Percentiles rank a stretch among this genome's conserved stretches.
Evolutionary conservation across 2,113 vertebrate genomes (phyloP).

Genomic region (Colossoma macropomum): DNA sequence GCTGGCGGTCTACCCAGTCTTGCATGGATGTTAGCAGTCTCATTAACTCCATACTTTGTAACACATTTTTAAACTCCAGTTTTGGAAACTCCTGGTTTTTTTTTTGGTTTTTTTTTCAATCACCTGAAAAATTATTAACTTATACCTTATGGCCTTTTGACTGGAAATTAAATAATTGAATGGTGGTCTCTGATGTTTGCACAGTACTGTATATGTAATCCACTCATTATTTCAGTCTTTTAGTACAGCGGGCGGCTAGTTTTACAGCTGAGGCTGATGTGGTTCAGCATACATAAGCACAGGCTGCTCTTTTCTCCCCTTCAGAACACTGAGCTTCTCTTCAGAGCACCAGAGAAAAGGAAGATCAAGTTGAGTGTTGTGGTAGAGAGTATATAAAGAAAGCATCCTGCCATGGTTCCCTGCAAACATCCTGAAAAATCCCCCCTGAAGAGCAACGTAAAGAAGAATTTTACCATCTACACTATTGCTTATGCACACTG

Average conservation of each 20-base stretch:
- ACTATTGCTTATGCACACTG: background rate
- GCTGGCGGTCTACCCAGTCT: too few species aligned
- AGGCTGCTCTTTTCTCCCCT: background rate
- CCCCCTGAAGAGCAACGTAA: background rate
- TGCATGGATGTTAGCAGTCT: too few species aligned
- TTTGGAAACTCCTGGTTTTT: too few species aligned
- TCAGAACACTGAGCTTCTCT: background rate
- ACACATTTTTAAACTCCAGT: too few species aligned
- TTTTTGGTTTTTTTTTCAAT: too few species aligned
- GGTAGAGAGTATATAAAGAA: background rate
- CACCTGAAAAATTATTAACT: too few species aligned
- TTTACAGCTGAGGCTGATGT: background rate
- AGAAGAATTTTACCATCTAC: conserved; percentile 2
- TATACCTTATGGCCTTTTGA: too few species aligned
- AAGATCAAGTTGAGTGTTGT: background rate
- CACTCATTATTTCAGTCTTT: background rate
- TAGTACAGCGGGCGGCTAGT: background rate
- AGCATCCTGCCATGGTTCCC: background rate
- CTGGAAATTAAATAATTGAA: too few species aligned
- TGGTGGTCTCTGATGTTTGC: too few species aligned
- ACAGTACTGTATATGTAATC: background rate
- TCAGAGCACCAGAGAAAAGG: background rate
- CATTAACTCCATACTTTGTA: too few species aligned
- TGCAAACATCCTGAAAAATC: conserved; percentile 11
- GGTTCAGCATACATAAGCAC: background rate